Percentiles rank a stretch among this genome's conserved stretches.
Evolutionary conservation across 2,797 vertebrate species (phyloP).

Genomic region (Gymnoscopelus microlampas): DNA sequence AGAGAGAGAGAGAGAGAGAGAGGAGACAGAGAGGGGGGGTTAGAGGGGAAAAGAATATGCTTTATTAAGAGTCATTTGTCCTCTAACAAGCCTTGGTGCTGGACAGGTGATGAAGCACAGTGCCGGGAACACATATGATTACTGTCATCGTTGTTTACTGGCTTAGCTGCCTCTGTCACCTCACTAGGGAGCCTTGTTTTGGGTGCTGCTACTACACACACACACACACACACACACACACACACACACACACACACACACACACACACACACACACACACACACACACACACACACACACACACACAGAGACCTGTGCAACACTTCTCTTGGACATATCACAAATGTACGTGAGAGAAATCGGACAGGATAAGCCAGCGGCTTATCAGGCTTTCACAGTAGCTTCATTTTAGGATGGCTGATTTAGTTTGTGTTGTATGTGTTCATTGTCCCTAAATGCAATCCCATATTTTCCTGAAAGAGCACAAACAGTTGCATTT

Average conservation of each 20-base stretch:
- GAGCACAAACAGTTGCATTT: slow-evolving; percentile 20
- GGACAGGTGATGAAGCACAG: slow-evolving; percentile 82
- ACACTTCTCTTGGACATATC: slow-evolving; percentile 36
- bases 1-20: slow-evolving; percentile 15
- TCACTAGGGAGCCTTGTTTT: slow-evolving; percentile 69
- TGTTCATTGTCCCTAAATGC: too few relatives aligned
- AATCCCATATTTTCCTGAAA: background rate
- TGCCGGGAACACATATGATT: slow-evolving; percentile 80
- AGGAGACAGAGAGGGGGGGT: slow-evolving; percentile 39
- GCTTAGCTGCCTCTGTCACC: slow-evolving; percentile 70
- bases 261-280: background rate
- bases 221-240: slow-evolving; percentile 16
- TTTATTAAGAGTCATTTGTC: slow-evolving; percentile 85
- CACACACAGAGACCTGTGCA: slow-evolving; percentile 29
- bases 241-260: background rate
- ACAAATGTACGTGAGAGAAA: background rate
- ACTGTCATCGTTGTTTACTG: slow-evolving; percentile 77
- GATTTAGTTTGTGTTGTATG: background rate
- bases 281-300: slow-evolving; percentile 21
- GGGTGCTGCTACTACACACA: slow-evolving; percentile 39
- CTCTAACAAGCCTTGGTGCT: slow-evolving; percentile 79
- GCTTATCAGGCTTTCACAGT: slow-evolving; percentile 6
- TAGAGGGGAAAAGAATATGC: slow-evolving; percentile 58
- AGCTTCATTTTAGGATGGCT: slow-evolving; percentile 3
- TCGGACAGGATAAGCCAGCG: slow-evolving; percentile 1